Evolutionary conservation across 2,888 invertebrate genomes (phyloP).

Genomic region (Pegoplata infirma): DNA sequence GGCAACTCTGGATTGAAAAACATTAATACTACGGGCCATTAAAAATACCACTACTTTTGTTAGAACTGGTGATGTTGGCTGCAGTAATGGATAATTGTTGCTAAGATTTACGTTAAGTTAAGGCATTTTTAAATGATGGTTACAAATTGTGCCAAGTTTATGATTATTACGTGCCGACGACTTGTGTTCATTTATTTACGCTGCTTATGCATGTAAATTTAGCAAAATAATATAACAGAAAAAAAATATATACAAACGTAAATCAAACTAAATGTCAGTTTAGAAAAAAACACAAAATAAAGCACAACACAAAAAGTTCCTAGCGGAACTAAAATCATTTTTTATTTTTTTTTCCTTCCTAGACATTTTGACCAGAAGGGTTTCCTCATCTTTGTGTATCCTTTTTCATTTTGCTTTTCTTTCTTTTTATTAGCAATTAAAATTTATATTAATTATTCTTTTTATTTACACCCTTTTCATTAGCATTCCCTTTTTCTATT

Average conservation of each 20-base stretch:
- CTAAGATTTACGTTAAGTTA: constrained; percentile 32
- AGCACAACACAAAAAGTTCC: too few relatives aligned
- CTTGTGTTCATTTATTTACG: constrained; percentile 33
- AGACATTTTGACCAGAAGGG: constrained; percentile 4
- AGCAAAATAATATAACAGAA: background rate
- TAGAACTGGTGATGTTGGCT: background rate
- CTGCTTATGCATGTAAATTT: constrained; percentile 15
- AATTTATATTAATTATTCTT: constrained; percentile 49
- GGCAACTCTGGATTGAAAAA: too few relatives aligned
- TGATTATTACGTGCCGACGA: constrained; percentile 42
- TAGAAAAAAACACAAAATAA: background rate
- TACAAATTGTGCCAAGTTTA: constrained; percentile 37
- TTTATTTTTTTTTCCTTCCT: background rate
- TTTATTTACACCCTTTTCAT: constrained; percentile 47
- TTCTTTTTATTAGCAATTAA: constrained; percentile 48
- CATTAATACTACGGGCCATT: too few relatives aligned
- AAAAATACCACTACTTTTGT: too few relatives aligned
- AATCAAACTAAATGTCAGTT: constrained; percentile 34
- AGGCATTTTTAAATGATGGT: constrained; percentile 18
- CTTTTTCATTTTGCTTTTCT: too few relatives aligned
- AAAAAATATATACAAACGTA: constrained; percentile 22
- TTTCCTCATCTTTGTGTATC: too few relatives aligned
- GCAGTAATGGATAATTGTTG: constrained; percentile 38
- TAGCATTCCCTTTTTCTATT: constrained; percentile 7
- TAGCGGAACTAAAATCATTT: constrained; percentile 11